Evolutionary conservation across 2,888 invertebrate genomes (phyloP), one percentile per base, ranked within the genome.

Genomic region (Drepanosiphum platanoidis): DNA sequence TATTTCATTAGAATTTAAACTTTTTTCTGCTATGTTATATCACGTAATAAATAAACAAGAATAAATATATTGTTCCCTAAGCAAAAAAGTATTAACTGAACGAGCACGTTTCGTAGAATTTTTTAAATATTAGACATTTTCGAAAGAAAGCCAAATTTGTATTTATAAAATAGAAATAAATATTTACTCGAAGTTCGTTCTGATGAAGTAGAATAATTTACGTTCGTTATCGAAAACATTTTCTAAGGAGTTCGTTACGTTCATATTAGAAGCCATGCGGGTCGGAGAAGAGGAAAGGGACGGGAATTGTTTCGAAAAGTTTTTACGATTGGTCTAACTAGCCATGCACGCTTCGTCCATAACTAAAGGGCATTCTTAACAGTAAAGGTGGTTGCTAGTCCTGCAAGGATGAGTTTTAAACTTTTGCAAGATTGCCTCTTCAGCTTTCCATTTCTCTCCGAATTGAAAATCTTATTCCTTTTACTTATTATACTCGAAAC

Each of bases 321-420:
- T 79, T 79, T 66, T 74, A 58, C n/a, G 78, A 66, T 77, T 61
- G 61, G 77, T 66, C 66, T 79, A 68, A 79, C 79, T 79, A 66
- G 66, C 32, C 66, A 32, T 18, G 61, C 18, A 39, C 27, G 77
- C 30, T 64, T 46, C 7, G 66, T 34, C 66, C 42, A 42, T 66
- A 79, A 79, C 66, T 79, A 66, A 66, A n/a, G 79, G 32, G 66
- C 46, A 79, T 66, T 79, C 79, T 66, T 32, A 61, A 64, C 36
- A 18, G 32, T 66, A 18, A 46, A 42, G 42, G 66, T 66, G 66
- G 64, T 27, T 22, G n/a, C 15, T 52, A 11, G 77, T 61, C 34
- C n/a, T 30, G n/a, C n/a, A 64, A 22, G n/a, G 32, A 61, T 75
- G 34, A 75, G 42, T 66, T 66, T 32, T 79, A 79, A 79, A 79